phyloP scores from a whole-genome alignment of 2,113 vertebrate genomes.

The Epinephelus moara region DNA sequence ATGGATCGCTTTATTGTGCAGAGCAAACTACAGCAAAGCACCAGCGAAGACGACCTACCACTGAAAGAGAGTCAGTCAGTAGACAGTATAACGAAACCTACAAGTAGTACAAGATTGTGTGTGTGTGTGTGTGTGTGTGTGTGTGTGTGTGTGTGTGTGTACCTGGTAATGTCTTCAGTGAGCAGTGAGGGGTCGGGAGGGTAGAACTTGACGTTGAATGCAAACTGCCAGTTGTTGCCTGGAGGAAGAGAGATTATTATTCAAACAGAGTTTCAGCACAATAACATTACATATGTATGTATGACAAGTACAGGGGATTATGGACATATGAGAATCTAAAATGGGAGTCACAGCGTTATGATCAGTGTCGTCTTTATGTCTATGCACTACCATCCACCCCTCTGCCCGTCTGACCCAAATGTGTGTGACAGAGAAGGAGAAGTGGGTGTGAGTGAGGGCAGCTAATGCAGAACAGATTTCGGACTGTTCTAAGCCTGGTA shows the following conservation, averaged over 20 bases:
- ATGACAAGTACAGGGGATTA: neutral
- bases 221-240: conserved; percentile 96
- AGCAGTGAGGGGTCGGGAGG: conserved; percentile 96
- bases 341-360: neutral
- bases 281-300: neutral
- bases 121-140: neutral
- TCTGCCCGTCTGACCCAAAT: conserved; percentile 1
- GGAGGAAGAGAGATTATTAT: conserved; percentile 43
- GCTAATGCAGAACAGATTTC: conserved; percentile 60
- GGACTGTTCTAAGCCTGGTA: conserved; percentile 49
- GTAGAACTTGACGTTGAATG: conserved; percentile 99
- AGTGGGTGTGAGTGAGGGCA: conserved; percentile 18
- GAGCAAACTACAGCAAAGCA: no score
- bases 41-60: no score
- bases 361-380: neutral
- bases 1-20: no score
- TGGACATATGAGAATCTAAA: neutral
- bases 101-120: no score
- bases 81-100: no score
- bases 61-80: no score
- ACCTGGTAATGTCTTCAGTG: conserved; percentile 98
- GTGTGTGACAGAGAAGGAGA: conserved; percentile 8
- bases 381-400: conserved; percentile 18
- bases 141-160: conserved; percentile 43
- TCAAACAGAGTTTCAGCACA: neutral